Evolutionary conservation across 1,140 invertebrate genomes (phyloP).

Genomic region (Cardiocondyla obscurior): DNA sequence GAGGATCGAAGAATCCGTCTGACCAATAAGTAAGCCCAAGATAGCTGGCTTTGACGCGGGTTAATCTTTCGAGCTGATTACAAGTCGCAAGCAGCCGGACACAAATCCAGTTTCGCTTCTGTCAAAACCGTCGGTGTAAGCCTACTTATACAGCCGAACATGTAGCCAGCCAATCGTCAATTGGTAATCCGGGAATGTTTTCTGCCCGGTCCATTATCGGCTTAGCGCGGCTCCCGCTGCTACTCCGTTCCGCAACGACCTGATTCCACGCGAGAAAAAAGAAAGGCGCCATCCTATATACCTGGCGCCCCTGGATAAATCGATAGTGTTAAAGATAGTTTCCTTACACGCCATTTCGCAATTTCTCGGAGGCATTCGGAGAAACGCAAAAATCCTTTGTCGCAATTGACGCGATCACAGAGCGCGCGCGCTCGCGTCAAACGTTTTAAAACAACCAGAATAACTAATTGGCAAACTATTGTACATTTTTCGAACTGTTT

Average conservation of each 20-base stretch:
- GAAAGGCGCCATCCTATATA: not conserved
- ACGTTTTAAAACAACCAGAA: not conserved
- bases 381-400: not conserved
- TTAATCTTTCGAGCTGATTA: conserved; percentile 74
- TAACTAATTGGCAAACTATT: not conserved
- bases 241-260: conserved; percentile 28
- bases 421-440: not conserved
- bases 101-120: conserved; percentile 44
- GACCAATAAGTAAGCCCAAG: not conserved
- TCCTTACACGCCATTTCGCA: conserved; percentile 16
- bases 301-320: not conserved
- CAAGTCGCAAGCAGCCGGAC: conserved; percentile 53
- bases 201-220: conserved; percentile 73
- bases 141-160: conserved; percentile 71
- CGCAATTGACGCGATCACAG: not conserved
- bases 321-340: conserved; percentile 54
- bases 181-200: conserved; percentile 72
- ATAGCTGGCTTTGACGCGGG: conserved; percentile 18
- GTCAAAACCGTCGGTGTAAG: conserved; percentile 62
- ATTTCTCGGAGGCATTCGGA: not conserved
- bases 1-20: not conserved
- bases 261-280: conserved; percentile 27
- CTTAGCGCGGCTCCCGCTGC: conserved; percentile 50
- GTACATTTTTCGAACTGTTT: not conserved
- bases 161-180: conserved; percentile 62